phyloP scores from a whole-genome alignment of 2,888 invertebrate species.

The Alentia gelatinosa region DNA sequence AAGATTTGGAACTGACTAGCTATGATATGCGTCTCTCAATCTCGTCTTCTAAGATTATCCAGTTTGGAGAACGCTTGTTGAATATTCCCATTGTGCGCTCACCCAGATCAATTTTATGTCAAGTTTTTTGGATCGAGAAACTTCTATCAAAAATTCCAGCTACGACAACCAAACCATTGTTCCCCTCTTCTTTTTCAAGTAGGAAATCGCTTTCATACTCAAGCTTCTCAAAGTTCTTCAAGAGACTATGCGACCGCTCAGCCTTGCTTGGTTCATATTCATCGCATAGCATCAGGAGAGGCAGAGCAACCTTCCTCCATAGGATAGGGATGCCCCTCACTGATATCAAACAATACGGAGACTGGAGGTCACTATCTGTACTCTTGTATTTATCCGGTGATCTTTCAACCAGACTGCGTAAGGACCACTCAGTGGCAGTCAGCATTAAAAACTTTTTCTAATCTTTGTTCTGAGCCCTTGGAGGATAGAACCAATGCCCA shows the following conservation, averaged over 20 bases:
- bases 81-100: neutral
- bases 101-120: neutral
- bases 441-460: no score
- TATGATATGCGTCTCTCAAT: neutral
- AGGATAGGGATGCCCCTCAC: neutral
- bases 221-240: no score
- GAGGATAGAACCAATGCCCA: no score
- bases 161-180: no score
- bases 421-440: no score
- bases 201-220: no score
- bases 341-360: neutral
- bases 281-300: neutral
- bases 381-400: neutral
- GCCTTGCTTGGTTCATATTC: neutral
- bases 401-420: no score
- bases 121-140: neutral
- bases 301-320: neutral
- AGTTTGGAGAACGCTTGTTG: neutral
- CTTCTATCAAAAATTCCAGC: neutral
- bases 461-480: no score
- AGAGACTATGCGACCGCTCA: neutral
- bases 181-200: no score
- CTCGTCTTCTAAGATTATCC: neutral
- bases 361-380: neutral
- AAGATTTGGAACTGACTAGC: neutral